Evolutionary conservation across 2,888 invertebrate genomes (phyloP), one percentile per base, ranked within the genome.

Genomic region (Cryptocephalus primarius): DNA sequence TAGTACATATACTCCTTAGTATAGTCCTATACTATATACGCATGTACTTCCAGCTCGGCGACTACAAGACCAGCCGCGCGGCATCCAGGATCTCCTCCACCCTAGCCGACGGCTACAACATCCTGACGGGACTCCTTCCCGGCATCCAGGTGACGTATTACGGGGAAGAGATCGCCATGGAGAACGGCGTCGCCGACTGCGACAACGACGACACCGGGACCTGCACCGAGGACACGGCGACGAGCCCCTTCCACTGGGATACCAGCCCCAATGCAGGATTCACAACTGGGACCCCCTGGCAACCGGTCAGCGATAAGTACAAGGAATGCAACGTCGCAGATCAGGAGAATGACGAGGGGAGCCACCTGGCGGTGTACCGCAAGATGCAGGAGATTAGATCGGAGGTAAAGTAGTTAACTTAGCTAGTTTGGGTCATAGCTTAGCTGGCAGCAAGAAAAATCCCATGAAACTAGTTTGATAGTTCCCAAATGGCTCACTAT

Each of bases 71-170:
- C 40, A 73, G 69, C 38, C 76, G 89, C 53, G 76, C 81, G 12
- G 83, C 81, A 1, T 76, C 83, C 1, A 76, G 88, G 55, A 82
- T 78, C 52, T 85, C 84, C 1, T 43, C 11, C 34, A 39, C 46
- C 39, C 71, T 83, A 55, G 79, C 83, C 0, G 89, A 91, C 67
- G 84, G 83, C 12, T 76, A 90, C 61, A 86, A 88, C 63, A 88
- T 92, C 84, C 64, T 95, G 44, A 72, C 83, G 11, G 72, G 88
- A 62, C 53, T 91, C 12, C 71, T 94, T 44, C 90, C 90, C 1
- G 94, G 94, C 39, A 79, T 89, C 6, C 81, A 83, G 9, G 80
- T 91, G 9, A 85, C 88, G 0, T 94, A 94, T 63, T 87, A 92
- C 73, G 88, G 87, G 2, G 88, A 88, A 59, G 88, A 88, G 70